Conservation (phyloP, 1,140 invertebrate genomes). For the Drosophila cardini region DNA sequence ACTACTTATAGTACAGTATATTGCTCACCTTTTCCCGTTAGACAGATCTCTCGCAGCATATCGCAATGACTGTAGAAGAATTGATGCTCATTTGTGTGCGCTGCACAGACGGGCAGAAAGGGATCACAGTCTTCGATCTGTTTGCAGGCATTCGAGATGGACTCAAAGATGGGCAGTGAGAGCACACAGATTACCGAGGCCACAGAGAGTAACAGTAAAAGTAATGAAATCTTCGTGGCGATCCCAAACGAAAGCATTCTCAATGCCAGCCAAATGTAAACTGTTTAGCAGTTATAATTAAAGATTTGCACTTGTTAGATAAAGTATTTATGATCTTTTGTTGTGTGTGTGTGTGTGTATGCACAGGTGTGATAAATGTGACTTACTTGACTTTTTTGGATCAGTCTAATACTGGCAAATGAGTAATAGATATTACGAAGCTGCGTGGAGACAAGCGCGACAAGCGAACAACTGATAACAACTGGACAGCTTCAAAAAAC, state of each 20-base stretch:
- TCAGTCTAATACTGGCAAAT: neutral
- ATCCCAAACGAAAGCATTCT: slow-evolving; percentile 18
- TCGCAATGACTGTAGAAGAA: slow-evolving; percentile 83
- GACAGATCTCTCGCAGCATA: slow-evolving; percentile 73
- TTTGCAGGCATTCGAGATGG: slow-evolving; percentile 39
- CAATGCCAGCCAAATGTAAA: slow-evolving; percentile 7
- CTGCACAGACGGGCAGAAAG: slow-evolving; percentile 69
- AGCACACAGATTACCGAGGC: slow-evolving; percentile 41
- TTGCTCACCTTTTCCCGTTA: slow-evolving; percentile 73
- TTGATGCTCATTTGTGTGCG: slow-evolving; percentile 67
- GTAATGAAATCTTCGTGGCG: slow-evolving; percentile 32
- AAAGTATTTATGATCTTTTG: neutral
- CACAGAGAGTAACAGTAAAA: slow-evolving; percentile 49
- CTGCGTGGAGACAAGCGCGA: slow-evolving; percentile 33
- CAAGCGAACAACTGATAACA: slow-evolving; percentile 66
- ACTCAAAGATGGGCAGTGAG: slow-evolving; percentile 55
- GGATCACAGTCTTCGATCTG: slow-evolving; percentile 64
- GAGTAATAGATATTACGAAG: slow-evolving; percentile 22
- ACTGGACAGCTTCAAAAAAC: slow-evolving; percentile 27
- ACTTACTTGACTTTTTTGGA: slow-evolving; percentile 13
- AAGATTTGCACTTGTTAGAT: neutral
- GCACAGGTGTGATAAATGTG: slow-evolving; percentile 15
- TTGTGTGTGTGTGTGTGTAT: neutral
- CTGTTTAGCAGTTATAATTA: neutral
- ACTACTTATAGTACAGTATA: neutral